A percentile compares a stretch with the other conserved stretches of the same genome.
These are phyloP conservation scores for Erebia aethiops DNA, from an alignment of 2,888 invertebrate genomes.

Conservation along the genomic window DNA sequence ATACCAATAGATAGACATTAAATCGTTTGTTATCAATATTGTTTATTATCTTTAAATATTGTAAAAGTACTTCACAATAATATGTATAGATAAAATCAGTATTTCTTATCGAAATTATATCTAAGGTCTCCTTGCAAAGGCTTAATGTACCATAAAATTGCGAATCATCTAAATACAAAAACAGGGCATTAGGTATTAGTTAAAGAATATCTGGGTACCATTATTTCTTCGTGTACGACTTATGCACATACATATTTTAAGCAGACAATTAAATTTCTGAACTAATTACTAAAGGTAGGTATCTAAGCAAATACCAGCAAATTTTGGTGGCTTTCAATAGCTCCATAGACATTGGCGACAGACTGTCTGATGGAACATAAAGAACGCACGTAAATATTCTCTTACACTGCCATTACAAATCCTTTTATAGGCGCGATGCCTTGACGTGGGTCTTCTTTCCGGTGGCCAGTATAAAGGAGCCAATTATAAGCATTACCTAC, in stretches of 20 bases:
- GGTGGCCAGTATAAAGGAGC: slow-evolving; percentile 69
- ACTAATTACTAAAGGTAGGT: not conserved
- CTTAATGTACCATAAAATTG: slow-evolving; percentile 36
- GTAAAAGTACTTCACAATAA: slow-evolving; percentile 69
- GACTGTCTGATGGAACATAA: slow-evolving; percentile 64
- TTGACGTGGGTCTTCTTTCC: slow-evolving; percentile 77
- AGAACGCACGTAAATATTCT: slow-evolving; percentile 59
- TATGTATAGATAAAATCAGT: slow-evolving; percentile 67
- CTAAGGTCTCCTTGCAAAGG: slow-evolving; percentile 48
- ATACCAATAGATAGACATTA: slow-evolving; percentile 74
- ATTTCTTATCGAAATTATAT: slow-evolving; percentile 61
- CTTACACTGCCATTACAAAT: slow-evolving; percentile 70
- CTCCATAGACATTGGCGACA: slow-evolving; percentile 58
- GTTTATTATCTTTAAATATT: slow-evolving; percentile 75
- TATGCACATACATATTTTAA: too few species aligned
- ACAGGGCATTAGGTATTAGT: not conserved
- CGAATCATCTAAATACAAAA: slow-evolving; percentile 3
- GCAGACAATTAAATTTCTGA: not conserved
- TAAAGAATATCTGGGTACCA: not conserved
- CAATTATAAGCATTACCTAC: slow-evolving; percentile 75
- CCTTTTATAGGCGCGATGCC: slow-evolving; percentile 67
- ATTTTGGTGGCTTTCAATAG: not conserved
- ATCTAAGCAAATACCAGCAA: not conserved
- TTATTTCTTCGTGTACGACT: too few species aligned
- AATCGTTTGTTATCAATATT: slow-evolving; percentile 74